Evolutionary conservation across 1,140 invertebrate genomes (phyloP).

Genomic region (Meteorus sp.): DNA sequence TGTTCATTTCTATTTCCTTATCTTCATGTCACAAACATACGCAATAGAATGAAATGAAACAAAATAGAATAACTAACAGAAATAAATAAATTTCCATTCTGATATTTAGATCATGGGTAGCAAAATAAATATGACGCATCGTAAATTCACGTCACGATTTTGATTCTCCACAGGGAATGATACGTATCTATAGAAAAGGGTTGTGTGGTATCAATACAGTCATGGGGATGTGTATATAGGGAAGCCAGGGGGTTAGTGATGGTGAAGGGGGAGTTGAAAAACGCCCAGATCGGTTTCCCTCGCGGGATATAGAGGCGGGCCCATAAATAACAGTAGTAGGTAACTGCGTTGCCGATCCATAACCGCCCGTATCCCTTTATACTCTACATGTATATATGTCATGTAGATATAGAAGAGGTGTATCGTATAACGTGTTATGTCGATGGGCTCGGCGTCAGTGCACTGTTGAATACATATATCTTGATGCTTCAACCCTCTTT

Average conservation of each 20-base stretch:
- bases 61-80: neutral
- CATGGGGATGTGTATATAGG: constrained; percentile 1
- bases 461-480: neutral
- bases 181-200: neutral
- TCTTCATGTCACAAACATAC: no score
- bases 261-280: constrained; percentile 6
- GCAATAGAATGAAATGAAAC: no score
- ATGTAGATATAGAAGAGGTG: no score
- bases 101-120: no score
- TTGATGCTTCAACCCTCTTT: neutral
- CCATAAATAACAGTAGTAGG: constrained; percentile 38
- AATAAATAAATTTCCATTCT: neutral
- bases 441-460: neutral
- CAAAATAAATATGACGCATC: constrained; percentile 14
- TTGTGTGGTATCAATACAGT: neutral
- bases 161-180: constrained; percentile 10
- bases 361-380: constrained; percentile 18
- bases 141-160: constrained; percentile 19
- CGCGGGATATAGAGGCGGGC: constrained; percentile 33
- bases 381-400: no score
- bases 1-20: no score
- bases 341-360: constrained; percentile 39
- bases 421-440: neutral
- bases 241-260: neutral
- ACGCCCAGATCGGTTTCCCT: constrained; percentile 26